Evolutionary conservation across 2,888 invertebrate genomes (phyloP), one percentile per base, ranked within the genome.

Genomic region (Eledone cirrhosa): DNA sequence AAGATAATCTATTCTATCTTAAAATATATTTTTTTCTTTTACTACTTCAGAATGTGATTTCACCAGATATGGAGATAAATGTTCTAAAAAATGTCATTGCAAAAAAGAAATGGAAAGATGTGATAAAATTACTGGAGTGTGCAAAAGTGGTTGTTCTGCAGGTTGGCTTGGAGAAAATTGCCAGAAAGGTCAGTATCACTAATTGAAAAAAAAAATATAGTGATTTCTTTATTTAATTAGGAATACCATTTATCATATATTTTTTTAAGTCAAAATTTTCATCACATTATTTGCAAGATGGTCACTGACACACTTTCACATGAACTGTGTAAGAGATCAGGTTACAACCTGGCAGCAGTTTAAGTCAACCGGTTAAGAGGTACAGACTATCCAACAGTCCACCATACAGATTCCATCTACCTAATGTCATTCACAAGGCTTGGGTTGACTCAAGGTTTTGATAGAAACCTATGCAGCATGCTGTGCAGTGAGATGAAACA

Each of bases 111-210:
- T 19, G 4, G 76, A 76, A 29, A 47, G 76, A 76, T 76, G 76
- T 48, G 48, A 76, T 48, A 76, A 76, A 48, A 27, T 76, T 1
- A 76, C 48, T 0, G 76, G 76, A n/a, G 29, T 24, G 29, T 76
- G 76, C 22, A 76, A 48, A 7, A 76, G 48, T 76, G 76, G 76
- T 29, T 76, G 76, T 24, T 29, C 41, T 22, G 48, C n/a, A 47
- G 76, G 76, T 16, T 76, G 76, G 76, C 29, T 76, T n/a, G 76
- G 76, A 48, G 47, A 48, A 2, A 48, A 76, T 48, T 76, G 76
- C 22, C 76, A 76, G 27, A 41, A 48, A 76, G 29, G 76, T 76
- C 24, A 76, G 76, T 24, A 5, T 29, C 8, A 41, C 41, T 11
- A 3, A 41, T 41, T 41, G 33, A 33, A 33, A 3, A 7, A 33